A percentile compares a stretch with the other conserved stretches of the same genome.
Evolutionary conservation across 2,113 vertebrate species (phyloP).

Genomic region (Caranx ignobilis): DNA sequence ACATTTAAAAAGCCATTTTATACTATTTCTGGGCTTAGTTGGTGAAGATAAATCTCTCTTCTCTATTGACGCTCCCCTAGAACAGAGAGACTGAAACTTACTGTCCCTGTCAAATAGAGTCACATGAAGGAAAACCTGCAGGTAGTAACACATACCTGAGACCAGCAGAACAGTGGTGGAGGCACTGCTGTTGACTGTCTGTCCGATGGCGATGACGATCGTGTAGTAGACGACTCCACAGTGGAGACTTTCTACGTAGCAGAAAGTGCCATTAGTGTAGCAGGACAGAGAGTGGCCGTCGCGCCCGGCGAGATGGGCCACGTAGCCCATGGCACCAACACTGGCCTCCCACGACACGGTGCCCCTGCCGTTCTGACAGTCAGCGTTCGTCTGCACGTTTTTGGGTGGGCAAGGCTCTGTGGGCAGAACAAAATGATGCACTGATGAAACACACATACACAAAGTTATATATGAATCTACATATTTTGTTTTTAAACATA

Average conservation of each 20-base stretch:
- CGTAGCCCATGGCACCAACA: constrained; percentile 69
- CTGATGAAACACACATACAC: neutral
- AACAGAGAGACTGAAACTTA: neutral
- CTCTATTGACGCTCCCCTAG: no score
- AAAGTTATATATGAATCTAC: no score
- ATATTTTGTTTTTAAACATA: neutral
- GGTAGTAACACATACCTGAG: constrained; percentile 71
- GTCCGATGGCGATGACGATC: constrained; percentile 67
- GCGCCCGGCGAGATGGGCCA: constrained; percentile 60
- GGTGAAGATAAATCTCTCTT: no score
- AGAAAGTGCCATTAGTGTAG: constrained; percentile 67
- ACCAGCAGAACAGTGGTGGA: constrained; percentile 64
- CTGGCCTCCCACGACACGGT: constrained; percentile 80
- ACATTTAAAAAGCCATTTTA: no score
- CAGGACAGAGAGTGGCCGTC: constrained; percentile 76
- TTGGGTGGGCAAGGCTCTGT: constrained; percentile 83
- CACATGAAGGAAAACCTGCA: neutral
- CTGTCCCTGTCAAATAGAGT: neutral
- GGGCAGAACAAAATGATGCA: constrained; percentile 8
- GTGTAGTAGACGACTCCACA: constrained; percentile 80
- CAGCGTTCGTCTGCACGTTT: constrained; percentile 53
- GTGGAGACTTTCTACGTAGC: constrained; percentile 73
- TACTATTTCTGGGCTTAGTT: no score
- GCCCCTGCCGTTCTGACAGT: constrained; percentile 47
- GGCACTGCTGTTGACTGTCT: constrained; percentile 66